Evolutionary conservation across 2,113 vertebrate species (phyloP), one percentile per base, ranked within the genome.

Genomic region (Morone chrysops): DNA sequence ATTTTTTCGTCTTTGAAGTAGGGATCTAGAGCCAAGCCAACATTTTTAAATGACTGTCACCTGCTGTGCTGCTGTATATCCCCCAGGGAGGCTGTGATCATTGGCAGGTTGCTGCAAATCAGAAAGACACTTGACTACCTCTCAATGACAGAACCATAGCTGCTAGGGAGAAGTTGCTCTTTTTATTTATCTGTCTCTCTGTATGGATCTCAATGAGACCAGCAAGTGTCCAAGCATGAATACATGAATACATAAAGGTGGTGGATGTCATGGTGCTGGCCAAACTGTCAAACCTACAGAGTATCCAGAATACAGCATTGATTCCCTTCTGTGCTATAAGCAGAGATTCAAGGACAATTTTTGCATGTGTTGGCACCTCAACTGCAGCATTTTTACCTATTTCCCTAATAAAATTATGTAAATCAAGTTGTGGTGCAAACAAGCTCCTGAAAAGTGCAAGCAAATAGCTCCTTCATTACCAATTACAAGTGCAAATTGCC

Each of bases 401-500:
- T 90, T 78, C 59, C 38, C 59, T 79, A 81, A 91, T 79, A 85
- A 73, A 87, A 87, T 87, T 87, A 90, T 89, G 85, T 53, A 89
- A 89, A 91, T 90, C 47, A 71, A 61, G 56, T 76, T 82, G 75
- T 84, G 83, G 78, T 86, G 75, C 82, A 88, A 92, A 91, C 83
- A 91, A 89, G 81, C 79, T 65, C 18, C 76, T 70, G 82, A 89
- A 89, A 90, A 87, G 83, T 86, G 78, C 68, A 74, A 87, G 85
- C 71, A 90, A 90, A 86, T 88, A 70, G 72, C 85, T 90, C 66
- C 82, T 85, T 89, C 80, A 89, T 93, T 91, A 90, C 87, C 85
- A 81, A 91, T 89, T 90, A 88, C 85, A 90, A 88, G 89, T 92
- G 88, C 87, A 93, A 93, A 91, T 90, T 92, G 85, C 83, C 73